Evolutionary conservation across 1,140 invertebrate species (phyloP).

Genomic region (Sitobion miscanthi): DNA sequence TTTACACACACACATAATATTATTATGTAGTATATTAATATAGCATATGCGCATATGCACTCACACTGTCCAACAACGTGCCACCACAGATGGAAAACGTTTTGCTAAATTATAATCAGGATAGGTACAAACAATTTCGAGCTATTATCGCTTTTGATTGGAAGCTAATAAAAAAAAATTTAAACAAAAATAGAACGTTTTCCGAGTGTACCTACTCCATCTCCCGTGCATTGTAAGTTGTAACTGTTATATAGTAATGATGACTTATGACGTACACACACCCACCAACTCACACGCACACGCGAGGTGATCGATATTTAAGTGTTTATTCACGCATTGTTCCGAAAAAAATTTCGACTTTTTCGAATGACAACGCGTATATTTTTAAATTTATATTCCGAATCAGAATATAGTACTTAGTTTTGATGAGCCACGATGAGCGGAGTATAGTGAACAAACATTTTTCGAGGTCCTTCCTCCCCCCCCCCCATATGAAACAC

Average conservation of each 20-base stretch:
- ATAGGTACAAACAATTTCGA: background rate
- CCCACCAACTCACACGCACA: background rate
- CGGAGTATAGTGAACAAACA: background rate
- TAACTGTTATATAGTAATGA: background rate
- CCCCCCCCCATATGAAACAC: background rate
- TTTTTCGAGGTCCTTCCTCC: background rate
- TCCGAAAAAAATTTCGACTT: background rate
- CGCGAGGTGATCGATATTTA: background rate
- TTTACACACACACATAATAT: background rate
- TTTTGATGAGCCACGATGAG: background rate
- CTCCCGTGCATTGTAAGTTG: too few relatives aligned
- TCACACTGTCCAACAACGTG: background rate
- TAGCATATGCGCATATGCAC: background rate
- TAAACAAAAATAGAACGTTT: too few relatives aligned
- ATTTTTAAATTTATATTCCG: background rate
- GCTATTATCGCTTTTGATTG: too few relatives aligned
- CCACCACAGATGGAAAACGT: background rate
- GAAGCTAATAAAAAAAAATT: too few relatives aligned
- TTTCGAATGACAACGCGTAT: background rate
- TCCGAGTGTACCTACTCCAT: background rate
- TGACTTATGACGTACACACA: background rate
- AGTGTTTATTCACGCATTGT: background rate
- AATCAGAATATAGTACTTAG: background rate
- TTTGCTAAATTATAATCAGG: background rate
- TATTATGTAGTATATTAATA: background rate